Conservation (phyloP, 2,113 vertebrate genomes). For the Nymphicus hollandicus region DNA sequence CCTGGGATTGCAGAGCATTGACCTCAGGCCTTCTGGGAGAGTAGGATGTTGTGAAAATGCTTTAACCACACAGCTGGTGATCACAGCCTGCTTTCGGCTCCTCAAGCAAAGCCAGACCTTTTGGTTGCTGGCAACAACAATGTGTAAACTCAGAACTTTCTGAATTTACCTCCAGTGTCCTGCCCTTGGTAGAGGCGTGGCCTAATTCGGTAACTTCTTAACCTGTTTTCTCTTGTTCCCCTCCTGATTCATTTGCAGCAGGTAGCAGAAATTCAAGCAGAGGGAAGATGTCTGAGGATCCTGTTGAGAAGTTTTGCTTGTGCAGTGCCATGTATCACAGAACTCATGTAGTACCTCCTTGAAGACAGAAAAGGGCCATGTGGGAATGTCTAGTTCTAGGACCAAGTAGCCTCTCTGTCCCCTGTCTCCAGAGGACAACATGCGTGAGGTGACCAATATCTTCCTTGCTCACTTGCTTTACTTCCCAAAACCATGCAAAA, state of each 20-base stretch:
- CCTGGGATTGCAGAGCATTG: neutral
- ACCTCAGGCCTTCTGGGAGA: neutral
- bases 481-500: neutral
- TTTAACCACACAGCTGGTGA: neutral
- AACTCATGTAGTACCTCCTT: neutral
- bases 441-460: neutral
- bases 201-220: neutral
- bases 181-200: neutral
- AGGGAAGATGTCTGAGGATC: neutral
- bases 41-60: neutral
- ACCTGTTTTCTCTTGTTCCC: neutral
- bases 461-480: neutral
- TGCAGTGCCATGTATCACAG: neutral
- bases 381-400: too few species aligned
- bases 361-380: accelerated
- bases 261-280: neutral
- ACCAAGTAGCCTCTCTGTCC: neutral
- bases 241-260: neutral
- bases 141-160: neutral
- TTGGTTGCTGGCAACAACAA: neutral
- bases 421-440: neutral
- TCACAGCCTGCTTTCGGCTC: neutral
- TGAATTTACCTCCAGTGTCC: neutral
- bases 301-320: neutral
- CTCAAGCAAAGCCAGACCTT: neutral